Conservation (phyloP, 2,888 invertebrate species). For the Dioctria rufipes region DNA sequence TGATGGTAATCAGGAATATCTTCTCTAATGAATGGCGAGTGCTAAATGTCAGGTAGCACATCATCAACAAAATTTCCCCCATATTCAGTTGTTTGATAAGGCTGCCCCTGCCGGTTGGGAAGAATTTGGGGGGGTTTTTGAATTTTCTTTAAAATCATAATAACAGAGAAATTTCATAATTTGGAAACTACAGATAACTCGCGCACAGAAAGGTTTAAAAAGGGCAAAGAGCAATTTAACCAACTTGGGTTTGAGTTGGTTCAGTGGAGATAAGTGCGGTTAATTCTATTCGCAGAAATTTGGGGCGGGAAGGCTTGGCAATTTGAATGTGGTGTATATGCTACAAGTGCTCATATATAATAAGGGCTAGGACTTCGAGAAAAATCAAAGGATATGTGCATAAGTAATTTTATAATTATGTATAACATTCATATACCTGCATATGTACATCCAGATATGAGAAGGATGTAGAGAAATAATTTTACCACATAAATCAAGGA, state of each 20-base stretch:
- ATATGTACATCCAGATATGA: not conserved
- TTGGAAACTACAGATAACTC: conserved; percentile 36
- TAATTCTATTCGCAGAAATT: conserved; percentile 13
- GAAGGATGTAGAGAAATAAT: not conserved
- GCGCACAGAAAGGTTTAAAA: conserved; percentile 29
- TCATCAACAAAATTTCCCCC: conserved; percentile 49
- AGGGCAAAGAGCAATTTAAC: not conserved
- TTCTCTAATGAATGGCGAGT: conserved; percentile 57
- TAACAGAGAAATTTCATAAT: conserved; percentile 44
- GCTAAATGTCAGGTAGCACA: conserved; percentile 58
- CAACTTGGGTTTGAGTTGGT: conserved; percentile 21
- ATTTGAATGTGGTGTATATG: too few species aligned
- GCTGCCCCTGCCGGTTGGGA: not conserved
- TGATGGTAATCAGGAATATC: conserved; percentile 58
- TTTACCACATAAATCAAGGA: not conserved
- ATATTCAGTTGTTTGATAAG: not conserved
- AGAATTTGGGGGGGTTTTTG: not conserved
- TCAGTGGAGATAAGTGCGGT: not conserved
- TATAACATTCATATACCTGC: too few species aligned
- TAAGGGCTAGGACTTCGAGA: conserved; percentile 1
- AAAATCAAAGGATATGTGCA: conserved; percentile 6
- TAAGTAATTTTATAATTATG: too few species aligned
- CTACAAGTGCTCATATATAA: not conserved
- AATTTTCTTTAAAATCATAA: conserved; percentile 40
- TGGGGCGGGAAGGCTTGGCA: not conserved